phyloP scores from a whole-genome alignment of 2,113 vertebrate genomes.

The Acrocephalus arundinaceus region DNA sequence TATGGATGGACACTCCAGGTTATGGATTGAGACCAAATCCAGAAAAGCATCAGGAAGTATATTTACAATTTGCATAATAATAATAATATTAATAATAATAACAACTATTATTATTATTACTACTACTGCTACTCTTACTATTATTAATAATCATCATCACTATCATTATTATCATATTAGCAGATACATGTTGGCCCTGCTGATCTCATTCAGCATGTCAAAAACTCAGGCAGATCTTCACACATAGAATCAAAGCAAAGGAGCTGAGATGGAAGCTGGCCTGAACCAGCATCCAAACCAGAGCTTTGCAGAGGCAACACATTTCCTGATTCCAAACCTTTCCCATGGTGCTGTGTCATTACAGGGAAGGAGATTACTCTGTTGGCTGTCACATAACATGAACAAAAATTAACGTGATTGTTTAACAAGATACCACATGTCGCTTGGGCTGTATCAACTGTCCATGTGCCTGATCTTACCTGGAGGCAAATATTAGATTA shows the following conservation, averaged over 20 bases:
- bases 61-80: not conserved
- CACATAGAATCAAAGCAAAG: not conserved
- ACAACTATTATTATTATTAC: too few species aligned
- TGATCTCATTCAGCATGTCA: not conserved
- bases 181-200: not conserved
- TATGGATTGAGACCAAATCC: not conserved
- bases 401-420: not conserved
- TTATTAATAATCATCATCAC: not conserved
- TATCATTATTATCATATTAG: not conserved
- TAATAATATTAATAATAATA: not conserved
- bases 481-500: not conserved
- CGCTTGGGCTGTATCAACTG: not conserved
- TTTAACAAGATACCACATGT: not conserved
- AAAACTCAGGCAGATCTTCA: not conserved
- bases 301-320: not conserved
- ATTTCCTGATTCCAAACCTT: not conserved
- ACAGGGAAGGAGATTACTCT: not conserved
- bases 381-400: constrained; percentile 17
- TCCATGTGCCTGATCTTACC: not conserved
- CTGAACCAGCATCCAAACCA: not conserved
- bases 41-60: not conserved
- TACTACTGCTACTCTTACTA: not conserved
- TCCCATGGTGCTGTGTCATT: not conserved
- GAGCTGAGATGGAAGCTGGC: not conserved
- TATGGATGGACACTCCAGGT: not conserved